Conservation (phyloP, 2,888 invertebrate species). For the Euzophera pinguis region DNA sequence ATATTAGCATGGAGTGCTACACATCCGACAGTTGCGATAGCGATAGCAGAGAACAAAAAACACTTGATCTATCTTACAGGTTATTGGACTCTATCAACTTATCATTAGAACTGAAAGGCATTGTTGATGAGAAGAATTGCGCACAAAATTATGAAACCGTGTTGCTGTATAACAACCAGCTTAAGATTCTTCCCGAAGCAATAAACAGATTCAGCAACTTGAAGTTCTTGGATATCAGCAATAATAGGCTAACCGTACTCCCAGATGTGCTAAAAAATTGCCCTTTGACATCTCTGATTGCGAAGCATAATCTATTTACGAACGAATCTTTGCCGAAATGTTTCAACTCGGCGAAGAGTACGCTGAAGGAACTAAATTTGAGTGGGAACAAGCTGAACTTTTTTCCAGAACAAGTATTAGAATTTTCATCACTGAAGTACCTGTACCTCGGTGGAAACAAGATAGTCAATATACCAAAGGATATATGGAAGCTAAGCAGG, state of each 20-base stretch:
- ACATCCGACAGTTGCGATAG: conserved; percentile 92
- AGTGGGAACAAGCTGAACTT: conserved; percentile 92
- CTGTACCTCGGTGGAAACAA: conserved; percentile 95
- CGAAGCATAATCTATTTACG: conserved; percentile 92
- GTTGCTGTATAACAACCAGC: conserved; percentile 91
- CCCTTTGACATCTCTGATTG: conserved; percentile 88
- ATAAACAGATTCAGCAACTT: conserved; percentile 85
- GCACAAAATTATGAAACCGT: conserved; percentile 84
- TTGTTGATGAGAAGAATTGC: conserved; percentile 81
- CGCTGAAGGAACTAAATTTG: conserved; percentile 92
- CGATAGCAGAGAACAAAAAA: conserved; percentile 85
- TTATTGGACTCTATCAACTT: conserved; percentile 81
- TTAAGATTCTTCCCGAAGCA: conserved; percentile 83
- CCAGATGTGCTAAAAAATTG: conserved; percentile 89
- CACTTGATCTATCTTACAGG: conserved; percentile 81
- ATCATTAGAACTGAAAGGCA: conserved; percentile 77
- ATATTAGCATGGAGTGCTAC: conserved; percentile 84
- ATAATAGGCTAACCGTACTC: conserved; percentile 88
- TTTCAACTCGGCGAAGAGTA: conserved; percentile 81
- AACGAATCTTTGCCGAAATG: conserved; percentile 94
- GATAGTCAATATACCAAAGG: conserved; percentile 88
- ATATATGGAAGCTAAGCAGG: conserved; percentile 82
- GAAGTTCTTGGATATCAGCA: conserved; percentile 91
- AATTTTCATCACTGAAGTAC: conserved; percentile 87
- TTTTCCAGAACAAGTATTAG: conserved; percentile 93